Evolutionary conservation across 2,888 invertebrate genomes (phyloP), one percentile per base, ranked within the genome.

Genomic region (Heteromurus nitidus): DNA sequence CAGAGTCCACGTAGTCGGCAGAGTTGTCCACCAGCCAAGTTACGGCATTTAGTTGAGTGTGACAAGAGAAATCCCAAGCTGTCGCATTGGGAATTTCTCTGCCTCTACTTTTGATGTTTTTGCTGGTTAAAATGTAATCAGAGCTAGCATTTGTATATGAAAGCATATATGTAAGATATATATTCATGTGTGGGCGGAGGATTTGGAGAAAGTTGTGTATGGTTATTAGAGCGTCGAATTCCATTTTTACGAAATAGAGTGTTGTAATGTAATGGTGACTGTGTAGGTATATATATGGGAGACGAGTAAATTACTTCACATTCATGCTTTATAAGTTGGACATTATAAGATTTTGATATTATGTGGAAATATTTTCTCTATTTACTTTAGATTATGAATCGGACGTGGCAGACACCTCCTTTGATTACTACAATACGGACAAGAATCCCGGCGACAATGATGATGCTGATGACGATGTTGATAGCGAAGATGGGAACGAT

Each of bases 1-100:
- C 47, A 36, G 36, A n/a, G 47, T n/a, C n/a, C n/a, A n/a, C n/a
- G 18, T 1, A 47, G 47, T 30, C 50, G 16, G 18, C 26, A 3
- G n/a, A 2, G n/a, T 18, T 11, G n/a, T n/a, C n/a, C n/a, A n/a
- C n/a, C n/a, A n/a, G n/a, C n/a, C n/a, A n/a, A n/a, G n/a, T n/a
- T n/a, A n/a, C n/a, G n/a, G n/a, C n/a, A n/a, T n/a, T n/a, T n/a
- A n/a, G n/a, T n/a, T 44, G 18, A n/a, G 47, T 20, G 65, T 65
- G 74, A 75, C 65, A 75, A 65, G 74, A 75, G 65, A 74, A 75
- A 75, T 75, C 74, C 65, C 55, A 67, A 75, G 55, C 74, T 55
- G 65, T 75, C 74, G 65, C 55, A 36, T 13, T 31, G 64, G 64
- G 65, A 74, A 74, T 73, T 74, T 60, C 62, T 44, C 24, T 60